Conservation (phyloP, 2,888 invertebrate genomes). For the Podotricha telesiphe region DNA sequence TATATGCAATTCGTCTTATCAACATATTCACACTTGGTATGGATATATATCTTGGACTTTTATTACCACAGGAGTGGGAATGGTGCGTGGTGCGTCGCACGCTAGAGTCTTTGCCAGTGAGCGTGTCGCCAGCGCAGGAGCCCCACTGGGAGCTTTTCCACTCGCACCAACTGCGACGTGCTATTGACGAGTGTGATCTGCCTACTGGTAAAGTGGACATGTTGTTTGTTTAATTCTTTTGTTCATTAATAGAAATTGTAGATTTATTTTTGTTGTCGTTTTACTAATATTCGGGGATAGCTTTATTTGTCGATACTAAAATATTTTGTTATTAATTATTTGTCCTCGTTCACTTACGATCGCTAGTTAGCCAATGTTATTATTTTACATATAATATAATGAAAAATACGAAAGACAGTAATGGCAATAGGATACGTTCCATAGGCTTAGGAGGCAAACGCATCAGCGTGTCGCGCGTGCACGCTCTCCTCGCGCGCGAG, state of each 20-base stretch:
- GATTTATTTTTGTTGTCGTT: too few relatives aligned
- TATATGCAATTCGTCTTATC: too few relatives aligned
- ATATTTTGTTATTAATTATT: too few relatives aligned
- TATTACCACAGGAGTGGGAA: constrained; percentile 66
- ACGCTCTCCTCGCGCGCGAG: constrained; percentile 71
- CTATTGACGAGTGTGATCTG: constrained; percentile 70
- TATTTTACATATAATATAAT: too few relatives aligned
- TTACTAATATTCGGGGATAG: too few relatives aligned
- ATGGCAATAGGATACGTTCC: not conserved
- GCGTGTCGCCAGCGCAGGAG: constrained; percentile 59
- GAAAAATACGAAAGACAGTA: too few relatives aligned
- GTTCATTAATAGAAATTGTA: not conserved
- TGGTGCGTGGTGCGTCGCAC: constrained; percentile 73
- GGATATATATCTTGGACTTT: constrained; percentile 15
- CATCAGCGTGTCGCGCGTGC: constrained; percentile 72
- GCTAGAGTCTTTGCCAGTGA: constrained; percentile 65
- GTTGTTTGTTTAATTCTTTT: not conserved
- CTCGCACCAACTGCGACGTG: constrained; percentile 67
- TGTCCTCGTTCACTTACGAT: too few relatives aligned
- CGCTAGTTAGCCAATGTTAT: too few relatives aligned
- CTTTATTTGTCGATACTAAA: too few relatives aligned
- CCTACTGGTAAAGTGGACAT: constrained; percentile 57
- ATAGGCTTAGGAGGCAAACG: constrained; percentile 67
- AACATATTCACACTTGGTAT: too few relatives aligned
- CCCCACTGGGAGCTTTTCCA: constrained; percentile 79